These are phyloP conservation scores for Malurus melanocephalus DNA, from an alignment of 2,113 vertebrate species.

Conservation along the genomic window DNA sequence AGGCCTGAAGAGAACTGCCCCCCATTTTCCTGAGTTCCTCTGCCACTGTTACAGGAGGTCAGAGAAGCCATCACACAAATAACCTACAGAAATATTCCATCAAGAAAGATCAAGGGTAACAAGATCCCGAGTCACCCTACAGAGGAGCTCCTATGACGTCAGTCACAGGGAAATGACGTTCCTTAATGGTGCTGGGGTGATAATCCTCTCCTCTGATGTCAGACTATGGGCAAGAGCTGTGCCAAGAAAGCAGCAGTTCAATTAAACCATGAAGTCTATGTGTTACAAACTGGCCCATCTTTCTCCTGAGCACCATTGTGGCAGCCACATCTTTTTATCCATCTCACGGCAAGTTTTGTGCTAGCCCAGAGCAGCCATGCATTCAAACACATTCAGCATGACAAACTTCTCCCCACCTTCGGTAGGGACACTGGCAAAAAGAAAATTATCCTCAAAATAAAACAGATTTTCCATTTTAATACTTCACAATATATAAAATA, in stretches of 20 bases:
- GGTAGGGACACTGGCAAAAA: not conserved
- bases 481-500: not conserved
- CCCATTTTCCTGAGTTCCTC: constrained; percentile 4
- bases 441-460: not conserved
- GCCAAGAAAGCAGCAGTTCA: constrained; percentile 15
- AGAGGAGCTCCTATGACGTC: not conserved
- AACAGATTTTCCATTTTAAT: not conserved
- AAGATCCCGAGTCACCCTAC: not conserved
- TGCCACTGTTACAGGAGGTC: not conserved
- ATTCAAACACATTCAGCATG: not conserved
- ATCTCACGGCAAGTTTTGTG: not conserved
- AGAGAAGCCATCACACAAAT: not conserved
- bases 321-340: not conserved
- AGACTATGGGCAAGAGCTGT: not conserved
- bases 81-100: not conserved
- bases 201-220: constrained; percentile 2
- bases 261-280: not conserved
- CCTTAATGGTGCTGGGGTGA: not conserved
- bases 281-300: not conserved
- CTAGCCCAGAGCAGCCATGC: not conserved
- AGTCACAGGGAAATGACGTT: not conserved
- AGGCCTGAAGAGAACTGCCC: constrained; percentile 10
- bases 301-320: not conserved
- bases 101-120: not conserved
- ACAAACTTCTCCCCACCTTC: not conserved